Conservation (phyloP, 2,797 vertebrate genomes). For the Carduelis carduelis region DNA sequence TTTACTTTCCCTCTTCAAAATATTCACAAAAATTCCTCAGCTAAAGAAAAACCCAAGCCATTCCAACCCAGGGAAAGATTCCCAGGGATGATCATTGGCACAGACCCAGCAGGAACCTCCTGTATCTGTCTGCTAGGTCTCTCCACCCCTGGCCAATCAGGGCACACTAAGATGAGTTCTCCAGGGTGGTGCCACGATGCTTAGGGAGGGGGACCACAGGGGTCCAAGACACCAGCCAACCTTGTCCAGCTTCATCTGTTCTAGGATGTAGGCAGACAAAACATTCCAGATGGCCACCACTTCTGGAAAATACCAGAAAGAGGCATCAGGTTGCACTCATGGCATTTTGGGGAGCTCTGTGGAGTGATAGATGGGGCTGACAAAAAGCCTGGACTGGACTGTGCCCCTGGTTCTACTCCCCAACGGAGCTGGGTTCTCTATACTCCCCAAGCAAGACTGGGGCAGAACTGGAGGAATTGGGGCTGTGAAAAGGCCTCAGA, state of each 20-base stretch:
- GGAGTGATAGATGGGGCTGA: background rate
- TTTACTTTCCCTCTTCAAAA: background rate
- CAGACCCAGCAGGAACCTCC: background rate
- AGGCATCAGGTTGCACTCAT: rapidly evolving
- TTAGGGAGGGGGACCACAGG: background rate
- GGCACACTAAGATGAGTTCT: background rate
- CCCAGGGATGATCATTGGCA: background rate
- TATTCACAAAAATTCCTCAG: background rate
- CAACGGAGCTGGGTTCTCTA: background rate
- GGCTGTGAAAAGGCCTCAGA: background rate
- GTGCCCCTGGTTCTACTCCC: background rate
- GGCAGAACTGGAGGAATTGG: background rate
- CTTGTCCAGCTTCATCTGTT: background rate
- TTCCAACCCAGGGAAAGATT: background rate
- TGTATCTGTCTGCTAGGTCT: background rate
- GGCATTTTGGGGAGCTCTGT: rapidly evolving
- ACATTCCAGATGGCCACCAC: background rate
- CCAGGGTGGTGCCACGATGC: background rate
- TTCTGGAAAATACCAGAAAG: background rate
- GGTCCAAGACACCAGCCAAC: background rate
- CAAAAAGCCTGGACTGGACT: background rate
- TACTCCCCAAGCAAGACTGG: background rate
- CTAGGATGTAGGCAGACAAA: background rate
- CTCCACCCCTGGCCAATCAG: background rate
- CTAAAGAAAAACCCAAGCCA: background rate